A percentile compares a stretch with the other conserved stretches of the same genome.
These are phyloP conservation scores for Bujurquina vittata DNA, from an alignment of 2,113 vertebrate genomes.

Conservation along the genomic window DNA sequence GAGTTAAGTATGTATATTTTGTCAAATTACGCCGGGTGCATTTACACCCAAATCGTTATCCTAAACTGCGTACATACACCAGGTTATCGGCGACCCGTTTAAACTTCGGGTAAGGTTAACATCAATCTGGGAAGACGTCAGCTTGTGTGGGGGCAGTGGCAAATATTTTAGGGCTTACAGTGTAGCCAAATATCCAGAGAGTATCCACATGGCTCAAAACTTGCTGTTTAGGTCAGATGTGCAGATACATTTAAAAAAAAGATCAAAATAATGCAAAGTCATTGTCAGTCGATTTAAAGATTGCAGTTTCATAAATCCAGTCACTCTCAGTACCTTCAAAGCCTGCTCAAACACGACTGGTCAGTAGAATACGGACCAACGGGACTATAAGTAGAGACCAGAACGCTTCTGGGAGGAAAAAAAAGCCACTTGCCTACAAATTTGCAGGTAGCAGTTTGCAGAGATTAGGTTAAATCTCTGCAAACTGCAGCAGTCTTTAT, in stretches of 20 bases:
- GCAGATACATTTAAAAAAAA: too few species aligned
- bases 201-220: too few species aligned
- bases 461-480: neutral
- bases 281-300: too few species aligned
- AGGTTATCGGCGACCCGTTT: neutral
- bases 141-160: neutral
- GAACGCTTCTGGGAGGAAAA: too few species aligned
- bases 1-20: neutral
- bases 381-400: neutral
- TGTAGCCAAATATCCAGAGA: too few species aligned
- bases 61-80: neutral
- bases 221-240: too few species aligned
- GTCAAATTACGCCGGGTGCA: neutral
- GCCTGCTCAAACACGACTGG: neutral
- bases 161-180: neutral
- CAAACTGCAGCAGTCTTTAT: neutral
- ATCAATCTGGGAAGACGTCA: neutral
- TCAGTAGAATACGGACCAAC: neutral
- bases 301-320: too few species aligned
- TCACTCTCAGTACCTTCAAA: neutral
- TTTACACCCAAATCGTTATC: neutral
- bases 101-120: neutral
- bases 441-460: neutral
- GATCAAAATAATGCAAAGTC: too few species aligned
- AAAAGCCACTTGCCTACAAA: too few species aligned